These are phyloP conservation scores for Heliconius aoede DNA, from an alignment of 2,888 invertebrate genomes.

Conservation along the genomic window DNA sequence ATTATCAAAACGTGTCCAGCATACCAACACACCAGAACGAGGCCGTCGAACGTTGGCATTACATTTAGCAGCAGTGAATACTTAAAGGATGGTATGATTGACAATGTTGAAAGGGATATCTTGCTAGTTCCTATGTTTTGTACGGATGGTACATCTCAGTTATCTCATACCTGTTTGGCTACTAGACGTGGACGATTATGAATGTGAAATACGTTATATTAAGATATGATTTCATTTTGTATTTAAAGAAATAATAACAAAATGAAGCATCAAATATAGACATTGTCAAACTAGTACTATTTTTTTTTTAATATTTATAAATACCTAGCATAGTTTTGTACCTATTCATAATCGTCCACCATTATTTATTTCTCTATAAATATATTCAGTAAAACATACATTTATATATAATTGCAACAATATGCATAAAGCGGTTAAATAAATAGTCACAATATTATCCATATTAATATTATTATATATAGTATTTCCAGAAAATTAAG, in stretches of 20 bases:
- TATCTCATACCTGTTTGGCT: not conserved
- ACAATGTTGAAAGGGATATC: constrained; percentile 53
- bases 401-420: constrained; percentile 16
- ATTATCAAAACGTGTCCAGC: not conserved
- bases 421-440: constrained; percentile 10
- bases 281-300: constrained; percentile 14
- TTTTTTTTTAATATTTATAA: not conserved
- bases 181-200: constrained; percentile 20
- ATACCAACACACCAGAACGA: not conserved
- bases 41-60: constrained; percentile 9
- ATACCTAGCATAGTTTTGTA: constrained; percentile 1
- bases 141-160: constrained; percentile 24
- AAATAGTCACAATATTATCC: constrained; percentile 22
- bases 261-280: not conserved
- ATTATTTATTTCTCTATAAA: constrained; percentile 1
- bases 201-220: not conserved
- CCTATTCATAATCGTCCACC: constrained; percentile 19
- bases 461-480: not conserved
- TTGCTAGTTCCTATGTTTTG: constrained; percentile 63
- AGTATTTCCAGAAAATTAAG: constrained; percentile 5
- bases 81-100: constrained; percentile 53
- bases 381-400: constrained; percentile 25
- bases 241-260: not conserved
- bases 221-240: not conserved
- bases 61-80: constrained; percentile 54